Evolutionary conservation across 1,140 invertebrate genomes (phyloP).

Genomic region (Matsumurasca onukii): DNA sequence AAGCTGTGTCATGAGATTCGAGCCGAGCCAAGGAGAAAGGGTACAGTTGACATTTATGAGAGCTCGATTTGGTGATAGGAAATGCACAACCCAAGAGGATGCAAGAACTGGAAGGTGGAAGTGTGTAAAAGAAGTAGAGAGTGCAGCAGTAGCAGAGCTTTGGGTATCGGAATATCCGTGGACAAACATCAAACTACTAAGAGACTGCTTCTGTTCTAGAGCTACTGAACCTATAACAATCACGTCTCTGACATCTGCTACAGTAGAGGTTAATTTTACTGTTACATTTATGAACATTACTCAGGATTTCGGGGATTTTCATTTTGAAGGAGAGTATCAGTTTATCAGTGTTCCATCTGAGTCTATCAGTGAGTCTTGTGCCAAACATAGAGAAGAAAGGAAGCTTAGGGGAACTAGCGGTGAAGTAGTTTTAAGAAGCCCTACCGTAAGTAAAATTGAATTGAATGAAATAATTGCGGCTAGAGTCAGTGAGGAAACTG

Average conservation of each 20-base stretch:
- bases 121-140: conserved; percentile 51
- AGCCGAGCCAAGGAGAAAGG: conserved; percentile 63
- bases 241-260: conserved; percentile 63
- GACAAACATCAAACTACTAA: conserved; percentile 58
- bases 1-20: conserved; percentile 72
- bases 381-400: conserved; percentile 60
- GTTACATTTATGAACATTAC: conserved; percentile 78
- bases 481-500: conserved; percentile 32
- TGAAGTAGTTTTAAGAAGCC: conserved; percentile 60
- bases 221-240: conserved; percentile 58
- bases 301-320: conserved; percentile 77
- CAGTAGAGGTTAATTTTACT: conserved; percentile 70
- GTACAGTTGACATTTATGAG: conserved; percentile 63
- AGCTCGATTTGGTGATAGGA: conserved; percentile 64
- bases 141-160: conserved; percentile 55
- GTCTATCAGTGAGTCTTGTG: conserved; percentile 55
- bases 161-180: conserved; percentile 73
- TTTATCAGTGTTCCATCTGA: conserved; percentile 38
- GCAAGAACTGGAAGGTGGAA: conserved; percentile 63
- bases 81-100: conserved; percentile 64
- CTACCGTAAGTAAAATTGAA: conserved; percentile 49
- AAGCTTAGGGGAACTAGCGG: conserved; percentile 68
- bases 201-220: conserved; percentile 75
- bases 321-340: conserved; percentile 64
- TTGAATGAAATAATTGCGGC: conserved; percentile 43